Percentiles rank a stretch among this genome's conserved stretches.
These are phyloP conservation scores for Drosophila aff. DNA, from an alignment of 1,140 invertebrate species.

Conservation along the genomic window DNA sequence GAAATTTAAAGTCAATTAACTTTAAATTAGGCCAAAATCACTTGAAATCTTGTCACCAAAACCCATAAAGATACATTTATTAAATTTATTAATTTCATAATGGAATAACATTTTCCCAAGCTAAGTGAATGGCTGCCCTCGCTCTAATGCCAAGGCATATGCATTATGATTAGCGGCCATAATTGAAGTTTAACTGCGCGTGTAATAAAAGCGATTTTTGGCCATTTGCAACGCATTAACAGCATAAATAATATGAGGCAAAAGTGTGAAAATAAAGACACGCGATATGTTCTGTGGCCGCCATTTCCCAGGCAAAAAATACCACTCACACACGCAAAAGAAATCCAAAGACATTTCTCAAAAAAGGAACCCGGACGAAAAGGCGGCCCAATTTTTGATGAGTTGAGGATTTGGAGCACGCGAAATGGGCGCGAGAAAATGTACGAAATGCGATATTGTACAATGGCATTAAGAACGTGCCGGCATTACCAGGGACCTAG, in stretches of 20 bases:
- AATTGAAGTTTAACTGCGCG: constrained; percentile 84
- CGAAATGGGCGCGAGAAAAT: constrained; percentile 63
- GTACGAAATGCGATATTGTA: constrained; percentile 73
- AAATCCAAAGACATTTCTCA: constrained; percentile 61
- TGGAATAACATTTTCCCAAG: background rate
- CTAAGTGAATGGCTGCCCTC: constrained; percentile 20
- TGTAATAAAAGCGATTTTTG: constrained; percentile 83
- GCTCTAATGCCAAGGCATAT: constrained; percentile 48
- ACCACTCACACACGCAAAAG: constrained; percentile 1
- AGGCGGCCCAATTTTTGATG: constrained; percentile 52
- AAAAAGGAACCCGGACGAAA: constrained; percentile 17
- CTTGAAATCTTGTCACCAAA: background rate
- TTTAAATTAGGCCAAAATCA: background rate
- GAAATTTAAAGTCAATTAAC: background rate
- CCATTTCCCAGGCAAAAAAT: constrained; percentile 46
- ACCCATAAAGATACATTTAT: background rate
- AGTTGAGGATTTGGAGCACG: constrained; percentile 51
- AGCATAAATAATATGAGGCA: constrained; percentile 76
- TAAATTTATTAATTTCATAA: background rate
- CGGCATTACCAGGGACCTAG: constrained; percentile 50
- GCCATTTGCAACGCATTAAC: constrained; percentile 84
- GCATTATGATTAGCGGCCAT: constrained; percentile 74
- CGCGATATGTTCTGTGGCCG: constrained; percentile 53
- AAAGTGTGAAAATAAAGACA: constrained; percentile 72
- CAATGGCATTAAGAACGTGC: constrained; percentile 57